Evolutionary conservation across 2,797 vertebrate species (phyloP).

Genomic region (Xenopus petersii): DNA sequence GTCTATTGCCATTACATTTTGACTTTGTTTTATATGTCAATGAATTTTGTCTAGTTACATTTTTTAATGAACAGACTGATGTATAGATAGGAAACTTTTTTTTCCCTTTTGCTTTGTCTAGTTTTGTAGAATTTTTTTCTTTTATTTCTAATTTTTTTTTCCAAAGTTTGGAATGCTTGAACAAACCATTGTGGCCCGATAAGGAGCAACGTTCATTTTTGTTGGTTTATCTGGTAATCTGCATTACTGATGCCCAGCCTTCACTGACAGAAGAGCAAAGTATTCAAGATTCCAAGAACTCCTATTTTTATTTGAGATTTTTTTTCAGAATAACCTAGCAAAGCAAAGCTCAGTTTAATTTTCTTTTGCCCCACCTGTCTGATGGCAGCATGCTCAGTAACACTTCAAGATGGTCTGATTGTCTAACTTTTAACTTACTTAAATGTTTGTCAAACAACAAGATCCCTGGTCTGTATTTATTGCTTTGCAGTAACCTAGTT

Average conservation of each 20-base stretch:
- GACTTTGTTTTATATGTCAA: constrained; percentile 87
- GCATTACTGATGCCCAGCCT: constrained; percentile 61
- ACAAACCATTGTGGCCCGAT: constrained; percentile 75
- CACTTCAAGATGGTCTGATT: constrained; percentile 63
- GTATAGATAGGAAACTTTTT: constrained; percentile 75
- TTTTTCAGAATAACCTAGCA: constrained; percentile 60
- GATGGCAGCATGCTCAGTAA: constrained; percentile 61
- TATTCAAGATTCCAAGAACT: constrained; percentile 57
- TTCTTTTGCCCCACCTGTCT: constrained; percentile 60
- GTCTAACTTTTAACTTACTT: constrained; percentile 71
- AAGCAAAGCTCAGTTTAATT: constrained; percentile 62
- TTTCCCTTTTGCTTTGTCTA: constrained; percentile 78
- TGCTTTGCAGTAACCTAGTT: constrained; percentile 67
- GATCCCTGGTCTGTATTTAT: constrained; percentile 65
- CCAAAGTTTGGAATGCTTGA: constrained; percentile 79
- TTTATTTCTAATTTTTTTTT: constrained; percentile 59
- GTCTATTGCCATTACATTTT: constrained; percentile 78
- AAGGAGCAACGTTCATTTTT: constrained; percentile 77
- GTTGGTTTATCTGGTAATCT: constrained; percentile 67
- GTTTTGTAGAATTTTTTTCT: constrained; percentile 74
- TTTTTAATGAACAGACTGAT: constrained; percentile 76
- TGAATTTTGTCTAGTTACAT: constrained; percentile 84
- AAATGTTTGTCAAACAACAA: constrained; percentile 66
- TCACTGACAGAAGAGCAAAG: constrained; percentile 56
- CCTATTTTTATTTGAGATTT: constrained; percentile 49